Conservation (phyloP, 2,113 vertebrate species). For the Copsychus sechellarum region DNA sequence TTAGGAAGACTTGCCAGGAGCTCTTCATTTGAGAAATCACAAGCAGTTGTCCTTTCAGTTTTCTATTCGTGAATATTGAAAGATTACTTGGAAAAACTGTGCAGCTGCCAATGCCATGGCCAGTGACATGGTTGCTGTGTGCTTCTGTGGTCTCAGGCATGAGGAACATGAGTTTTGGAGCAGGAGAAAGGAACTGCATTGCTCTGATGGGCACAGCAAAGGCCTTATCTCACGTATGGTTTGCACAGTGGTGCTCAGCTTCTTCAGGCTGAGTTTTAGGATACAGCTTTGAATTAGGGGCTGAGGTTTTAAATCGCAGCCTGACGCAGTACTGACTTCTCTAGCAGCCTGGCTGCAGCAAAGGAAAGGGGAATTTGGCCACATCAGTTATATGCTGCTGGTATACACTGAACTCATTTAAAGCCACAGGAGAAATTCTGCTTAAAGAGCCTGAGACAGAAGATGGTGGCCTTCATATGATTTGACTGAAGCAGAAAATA, state of each 20-base stretch:
- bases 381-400: not conserved
- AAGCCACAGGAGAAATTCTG: not conserved
- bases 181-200: not conserved
- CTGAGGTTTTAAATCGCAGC: not conserved
- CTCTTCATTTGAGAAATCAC: rapidly evolving
- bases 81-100: not conserved
- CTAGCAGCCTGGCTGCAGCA: not conserved
- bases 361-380: not conserved
- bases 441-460: not conserved
- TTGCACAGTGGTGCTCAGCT: not conserved
- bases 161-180: not conserved
- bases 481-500: not conserved
- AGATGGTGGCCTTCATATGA: not conserved
- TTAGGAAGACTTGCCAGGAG: not conserved
- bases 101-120: not conserved
- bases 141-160: not conserved
- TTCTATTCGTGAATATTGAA: not conserved
- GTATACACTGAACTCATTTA: not conserved
- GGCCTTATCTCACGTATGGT: rapidly evolving
- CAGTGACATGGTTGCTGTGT: not conserved
- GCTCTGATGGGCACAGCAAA: rapidly evolving
- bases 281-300: not conserved
- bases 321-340: not conserved
- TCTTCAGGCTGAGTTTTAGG: not conserved
- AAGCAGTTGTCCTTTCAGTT: not conserved